Conservation (phyloP, 1,140 invertebrate species). For the Drosophila sproati region DNA sequence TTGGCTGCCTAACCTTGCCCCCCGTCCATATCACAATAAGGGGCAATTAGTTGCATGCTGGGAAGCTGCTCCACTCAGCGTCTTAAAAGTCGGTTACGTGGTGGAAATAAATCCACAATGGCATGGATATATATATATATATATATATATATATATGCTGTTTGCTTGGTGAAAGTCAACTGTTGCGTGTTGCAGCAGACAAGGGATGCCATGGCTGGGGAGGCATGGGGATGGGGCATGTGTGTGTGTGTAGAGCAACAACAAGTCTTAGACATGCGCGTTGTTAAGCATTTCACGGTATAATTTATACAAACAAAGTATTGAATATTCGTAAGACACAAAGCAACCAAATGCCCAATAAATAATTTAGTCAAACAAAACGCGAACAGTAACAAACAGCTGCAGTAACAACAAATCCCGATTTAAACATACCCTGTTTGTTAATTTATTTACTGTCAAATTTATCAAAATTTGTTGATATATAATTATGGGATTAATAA, state of each 20-base stretch:
- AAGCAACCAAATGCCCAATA: constrained; percentile 35
- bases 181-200: constrained; percentile 71
- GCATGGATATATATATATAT: constrained; percentile 24
- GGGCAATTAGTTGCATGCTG: constrained; percentile 66
- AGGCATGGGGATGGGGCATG: background rate
- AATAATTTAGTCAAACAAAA: constrained; percentile 18
- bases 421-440: background rate
- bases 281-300: constrained; percentile 65
- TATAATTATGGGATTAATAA: too few species aligned
- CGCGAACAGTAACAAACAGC: background rate
- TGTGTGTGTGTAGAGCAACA: background rate
- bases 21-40: background rate
- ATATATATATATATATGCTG: constrained; percentile 19
- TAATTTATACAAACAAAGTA: constrained; percentile 72
- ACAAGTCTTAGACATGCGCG: constrained; percentile 61
- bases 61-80: constrained; percentile 39
- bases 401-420: background rate
- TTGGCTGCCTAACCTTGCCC: constrained; percentile 28
- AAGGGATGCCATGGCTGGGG: background rate
- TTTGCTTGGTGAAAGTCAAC: constrained; percentile 71
- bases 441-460: too few species aligned
- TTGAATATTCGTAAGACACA: constrained; percentile 49
- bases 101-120: constrained; percentile 63
- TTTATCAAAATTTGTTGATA: too few species aligned
- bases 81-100: constrained; percentile 40